Evolutionary conservation across 2,888 invertebrate species (phyloP).

Genomic region (Liodrosophila aerea): DNA sequence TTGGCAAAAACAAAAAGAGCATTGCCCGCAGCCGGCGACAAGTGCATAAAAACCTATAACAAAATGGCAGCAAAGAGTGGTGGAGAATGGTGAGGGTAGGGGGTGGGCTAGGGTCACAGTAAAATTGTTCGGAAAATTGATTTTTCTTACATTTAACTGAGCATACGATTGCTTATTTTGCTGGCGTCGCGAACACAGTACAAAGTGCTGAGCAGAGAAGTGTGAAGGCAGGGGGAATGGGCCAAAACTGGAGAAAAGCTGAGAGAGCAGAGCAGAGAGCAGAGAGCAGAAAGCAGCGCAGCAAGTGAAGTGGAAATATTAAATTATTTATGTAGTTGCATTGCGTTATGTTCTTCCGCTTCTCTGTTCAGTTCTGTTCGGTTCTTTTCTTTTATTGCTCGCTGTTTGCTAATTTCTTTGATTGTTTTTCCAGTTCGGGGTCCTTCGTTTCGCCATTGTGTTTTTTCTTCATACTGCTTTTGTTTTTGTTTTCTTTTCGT

Average conservation of each 20-base stretch:
- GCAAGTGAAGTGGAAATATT: conserved; percentile 78
- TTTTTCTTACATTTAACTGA: conserved; percentile 78
- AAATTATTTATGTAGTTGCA: conserved; percentile 79
- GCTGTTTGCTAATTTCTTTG: conserved; percentile 79
- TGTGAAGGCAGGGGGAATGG: conserved; percentile 5
- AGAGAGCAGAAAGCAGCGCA: conserved; percentile 38
- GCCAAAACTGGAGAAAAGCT: conserved; percentile 24
- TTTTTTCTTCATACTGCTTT: background rate
- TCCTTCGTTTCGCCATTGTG: conserved; percentile 19
- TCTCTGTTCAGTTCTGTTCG: conserved; percentile 44
- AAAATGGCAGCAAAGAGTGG: conserved; percentile 33
- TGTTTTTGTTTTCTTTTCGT: background rate
- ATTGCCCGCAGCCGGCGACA: conserved; percentile 77
- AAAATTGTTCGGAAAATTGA: conserved; percentile 79
- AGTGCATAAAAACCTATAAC: conserved; percentile 73
- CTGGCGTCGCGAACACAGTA: conserved; percentile 40
- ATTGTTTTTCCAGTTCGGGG: conserved; percentile 67
- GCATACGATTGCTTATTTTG: conserved; percentile 79
- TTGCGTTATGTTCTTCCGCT: conserved; percentile 64
- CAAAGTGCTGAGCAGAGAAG: conserved; percentile 28
- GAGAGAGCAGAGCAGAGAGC: conserved; percentile 20
- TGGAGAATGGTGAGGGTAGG: background rate
- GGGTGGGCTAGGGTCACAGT: conserved; percentile 44
- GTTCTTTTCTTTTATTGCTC: conserved; percentile 27
- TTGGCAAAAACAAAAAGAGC: conserved; percentile 50